Base-by-base conservation (phyloP, 1,140 invertebrate genomes). In the Pseudomyrmex sp. region DNA sequence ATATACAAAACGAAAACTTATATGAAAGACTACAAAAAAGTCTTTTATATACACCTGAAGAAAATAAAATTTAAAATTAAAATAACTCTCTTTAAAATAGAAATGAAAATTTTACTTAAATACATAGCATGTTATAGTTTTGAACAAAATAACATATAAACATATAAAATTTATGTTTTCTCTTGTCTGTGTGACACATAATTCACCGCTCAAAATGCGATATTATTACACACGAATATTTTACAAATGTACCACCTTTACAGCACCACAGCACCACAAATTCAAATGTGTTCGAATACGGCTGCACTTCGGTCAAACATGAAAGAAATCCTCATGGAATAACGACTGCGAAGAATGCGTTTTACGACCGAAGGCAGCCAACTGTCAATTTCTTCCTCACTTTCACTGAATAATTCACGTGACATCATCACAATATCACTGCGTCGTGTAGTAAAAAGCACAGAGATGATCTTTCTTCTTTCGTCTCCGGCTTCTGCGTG, bases 171-270 rank as follows among this genome's bases (percentile, higher is more conserved):
- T 35, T 35, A 35, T 35, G 35, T 35, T 35, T 35, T 35, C 35
- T 35, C 35, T 50, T 26, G 4, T n/a, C 26, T 4, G 26, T 58
- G 1, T 50, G 15, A 73, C 23, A 72, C 23, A 77, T 13, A 54
- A 46, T 69, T 46, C 20, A 70, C 15, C 23, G 5, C 4, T 20
- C 61, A 12, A 70, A 70, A 26, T 70, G 35, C n/a, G 15, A 62
- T 26, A 13, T 20, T 23, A 72, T 48, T 54, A 20, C 2, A 23
- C 9, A 50, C 12, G n/a, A 35, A 69, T 69, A 79, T 70, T 77
- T 59, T 3, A 35, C 5, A 50, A 70, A 66, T 83, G 80, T 88
- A 92, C 92, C 91, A 93, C 89, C 91, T 91, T 91, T 90, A 83
- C 87, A 75, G 73, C 61, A 46, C 35, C 85, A 69, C 9, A 52